phyloP scores from a whole-genome alignment of 2,797 vertebrate genomes.

The Vireo griseus region DNA sequence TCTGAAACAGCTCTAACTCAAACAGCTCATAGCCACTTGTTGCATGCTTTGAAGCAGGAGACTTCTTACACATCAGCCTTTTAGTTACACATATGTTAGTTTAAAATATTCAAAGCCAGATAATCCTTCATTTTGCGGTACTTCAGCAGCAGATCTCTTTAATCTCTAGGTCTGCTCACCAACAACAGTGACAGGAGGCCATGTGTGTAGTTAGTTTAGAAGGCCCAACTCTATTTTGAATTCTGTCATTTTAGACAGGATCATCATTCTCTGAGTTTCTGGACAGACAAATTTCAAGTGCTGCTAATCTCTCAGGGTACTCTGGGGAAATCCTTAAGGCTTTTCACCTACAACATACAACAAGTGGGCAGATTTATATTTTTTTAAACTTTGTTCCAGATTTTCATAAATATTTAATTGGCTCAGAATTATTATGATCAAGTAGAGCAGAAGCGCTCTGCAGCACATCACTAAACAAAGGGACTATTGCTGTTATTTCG shows the following conservation, averaged over 20 bases:
- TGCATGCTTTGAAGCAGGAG: not conserved
- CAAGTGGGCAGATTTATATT: not conserved
- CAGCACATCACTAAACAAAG: not conserved
- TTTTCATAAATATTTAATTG: conserved; percentile 31
- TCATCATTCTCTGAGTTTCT: not conserved
- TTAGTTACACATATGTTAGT: not conserved
- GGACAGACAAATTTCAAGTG: not conserved
- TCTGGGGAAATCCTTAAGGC: not conserved
- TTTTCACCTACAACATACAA: not conserved
- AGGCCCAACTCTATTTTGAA: not conserved
- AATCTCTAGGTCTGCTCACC: not conserved
- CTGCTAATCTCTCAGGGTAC: not conserved
- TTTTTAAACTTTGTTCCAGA: conserved; percentile 1
- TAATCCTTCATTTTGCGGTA: not conserved
- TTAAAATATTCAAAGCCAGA: not conserved
- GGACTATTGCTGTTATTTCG: not conserved
- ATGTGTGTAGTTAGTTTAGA: not conserved
- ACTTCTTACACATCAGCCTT: not conserved
- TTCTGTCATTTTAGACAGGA: not conserved
- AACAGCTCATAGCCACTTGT: not conserved
- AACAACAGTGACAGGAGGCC: not conserved
- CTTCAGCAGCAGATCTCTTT: not conserved
- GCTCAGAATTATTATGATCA: not conserved
- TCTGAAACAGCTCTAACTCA: not conserved
- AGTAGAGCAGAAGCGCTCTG: not conserved